Base-by-base conservation (phyloP, 2,797 vertebrate genomes). In the Chromobotia macracanthus region DNA sequence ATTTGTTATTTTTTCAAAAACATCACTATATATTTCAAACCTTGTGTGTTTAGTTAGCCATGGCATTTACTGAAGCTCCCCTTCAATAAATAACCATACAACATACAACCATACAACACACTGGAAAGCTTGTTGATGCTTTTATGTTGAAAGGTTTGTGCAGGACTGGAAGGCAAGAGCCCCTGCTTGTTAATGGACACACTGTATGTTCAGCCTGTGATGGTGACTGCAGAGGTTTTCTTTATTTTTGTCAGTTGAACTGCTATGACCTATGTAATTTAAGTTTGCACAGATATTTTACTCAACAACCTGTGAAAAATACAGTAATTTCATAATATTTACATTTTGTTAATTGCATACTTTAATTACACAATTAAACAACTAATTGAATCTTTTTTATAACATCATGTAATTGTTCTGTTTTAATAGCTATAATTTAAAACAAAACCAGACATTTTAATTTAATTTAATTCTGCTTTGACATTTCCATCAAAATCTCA, bases 401-500 rank as follows among this genome's bases (percentile, higher is more conserved):
- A 28, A 28, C 5, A 28, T 28, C 12, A 12, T 13, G 3, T 15
- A 60, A 60, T 4, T 25, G 12, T 60, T 60, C 13, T 58, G 11
- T 25, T 58, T 56, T 25, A 11, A 31, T 28, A 2, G 58, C 7
- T 28, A 15, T 58, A 23, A 58, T 58, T 58, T 28, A 60, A 60
- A 16, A 16, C 25, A 60, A 60, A 60, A 5, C 12, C 23, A 60
- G 25, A 23, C 3, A 58, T 58, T 58, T 61, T 16, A 44, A 44
- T 44, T 44, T 44, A 61, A 61, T 61, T 31, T 8, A 61, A 61
- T 61, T 16, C 25, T 31, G 25, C 13, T 16, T 61, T 61, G 58
- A 61, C 58, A 61, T 61, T 61, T 61, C 13, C 23, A 61, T 61
- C 58, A 61, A 61, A 60, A 61, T 31, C 58, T 61, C 25, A 61